Evolutionary conservation across 2,888 invertebrate species (phyloP).

Genomic region (Rhaphigaster nebulosa): DNA sequence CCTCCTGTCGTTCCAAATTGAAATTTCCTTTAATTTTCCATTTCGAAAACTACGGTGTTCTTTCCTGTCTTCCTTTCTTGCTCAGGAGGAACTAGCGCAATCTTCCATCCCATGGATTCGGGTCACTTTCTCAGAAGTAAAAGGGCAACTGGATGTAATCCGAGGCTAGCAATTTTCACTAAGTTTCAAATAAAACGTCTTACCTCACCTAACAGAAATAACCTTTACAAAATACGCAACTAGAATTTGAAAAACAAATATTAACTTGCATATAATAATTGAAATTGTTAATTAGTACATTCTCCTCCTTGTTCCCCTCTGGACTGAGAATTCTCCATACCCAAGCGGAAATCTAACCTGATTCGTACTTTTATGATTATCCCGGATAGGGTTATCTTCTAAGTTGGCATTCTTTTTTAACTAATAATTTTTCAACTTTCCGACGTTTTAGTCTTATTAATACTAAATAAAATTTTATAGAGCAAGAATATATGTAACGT

Average conservation of each 20-base stretch:
- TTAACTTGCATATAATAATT: not conserved
- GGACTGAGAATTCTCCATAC: no score
- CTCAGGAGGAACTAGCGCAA: not conserved
- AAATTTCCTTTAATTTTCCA: not conserved
- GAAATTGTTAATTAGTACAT: not conserved
- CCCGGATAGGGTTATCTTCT: no score
- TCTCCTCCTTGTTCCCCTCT: no score
- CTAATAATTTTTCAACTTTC: no score
- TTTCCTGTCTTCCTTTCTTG: not conserved
- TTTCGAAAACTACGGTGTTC: not conserved
- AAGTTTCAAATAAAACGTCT: constrained; percentile 3
- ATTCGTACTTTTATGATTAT: no score
- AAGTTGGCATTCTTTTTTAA: no score
- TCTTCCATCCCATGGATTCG: constrained; percentile 27
- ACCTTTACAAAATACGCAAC: not conserved
- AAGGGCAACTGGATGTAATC: constrained; percentile 11
- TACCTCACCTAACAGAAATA: not conserved
- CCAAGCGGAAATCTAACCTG: no score
- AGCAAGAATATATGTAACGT: not conserved
- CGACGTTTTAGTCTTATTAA: no score
- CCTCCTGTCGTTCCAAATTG: not conserved
- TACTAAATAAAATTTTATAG: no score
- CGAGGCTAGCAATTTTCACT: not conserved
- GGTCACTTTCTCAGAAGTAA: constrained; percentile 40
- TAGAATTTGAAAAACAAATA: not conserved